Base-by-base conservation (phyloP, 30 jellyfish, hydroid and myxozoan species). In the Haliclystus octoradiatus region DNA sequence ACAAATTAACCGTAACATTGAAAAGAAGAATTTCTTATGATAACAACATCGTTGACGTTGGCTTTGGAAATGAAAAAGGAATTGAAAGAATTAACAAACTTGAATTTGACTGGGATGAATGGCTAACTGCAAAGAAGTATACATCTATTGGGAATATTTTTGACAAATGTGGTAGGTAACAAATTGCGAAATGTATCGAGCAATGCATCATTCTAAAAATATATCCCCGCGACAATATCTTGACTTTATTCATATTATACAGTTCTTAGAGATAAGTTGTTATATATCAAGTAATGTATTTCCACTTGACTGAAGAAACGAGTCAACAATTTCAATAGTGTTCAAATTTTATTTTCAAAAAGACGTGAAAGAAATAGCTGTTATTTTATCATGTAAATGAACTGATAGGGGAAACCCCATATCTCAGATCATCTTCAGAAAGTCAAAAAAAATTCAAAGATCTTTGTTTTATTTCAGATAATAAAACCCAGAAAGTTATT, bases 131-230 rank as follows among this genome's bases (percentile, higher is more conserved):
- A 31, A 79, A 86, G 19, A 74, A 74, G 31, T 57, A 72, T 4
- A 75, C 70, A 49, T 78, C 96, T 2, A 81, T 85, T 50, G 96
- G 96, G 19, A 86, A 85, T 52, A 79, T 85, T 13, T 85, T 35
- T 31, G 82, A 85, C 70, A 78, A 73, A 78, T 85, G 96, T 64
- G 96, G 96, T 85, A 68, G 13, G 95, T 28, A 50, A 0, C 26
- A 40, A 40, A 19, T 40, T 9, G 19, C 9, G 19, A 9, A 40
- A 5, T 40, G 9, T 40, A 5, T 9, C n/a, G n/a, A n/a, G n/a
- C n/a, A n/a, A n/a, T n/a, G n/a, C n/a, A n/a, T n/a, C n/a, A n/a
- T n/a, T n/a, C n/a, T n/a, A n/a, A n/a, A n/a, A n/a, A n/a, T n/a
- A n/a, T n/a, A n/a, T n/a, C n/a, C n/a, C n/a, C n/a, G n/a, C n/a